Base-by-base conservation (phyloP, 2,888 invertebrate species). In the Hyposoter didymator region DNA sequence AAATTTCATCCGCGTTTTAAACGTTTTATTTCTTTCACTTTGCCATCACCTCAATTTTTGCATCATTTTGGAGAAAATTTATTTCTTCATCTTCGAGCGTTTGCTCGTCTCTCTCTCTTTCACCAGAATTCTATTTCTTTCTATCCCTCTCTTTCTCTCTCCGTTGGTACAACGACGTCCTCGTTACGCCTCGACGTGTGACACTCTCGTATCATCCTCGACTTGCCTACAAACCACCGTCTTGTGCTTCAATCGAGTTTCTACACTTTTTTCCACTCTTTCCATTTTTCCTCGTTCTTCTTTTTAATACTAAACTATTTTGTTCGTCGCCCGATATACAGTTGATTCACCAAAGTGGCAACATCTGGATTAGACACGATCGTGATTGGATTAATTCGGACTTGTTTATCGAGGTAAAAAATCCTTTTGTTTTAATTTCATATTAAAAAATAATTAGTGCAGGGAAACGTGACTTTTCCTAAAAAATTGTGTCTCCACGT, bases 121-220 rank as follows among this genome's bases (percentile, higher is more conserved):
- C 1, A 45, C 47, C 17, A 22, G n/a, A 19, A n/a, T 17, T 62
- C 43, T 14, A 19, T 47, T 12, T 47, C 22, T n/a, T 28, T 22
- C 14, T 32, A 52, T n/a, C n/a, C 4, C 19, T 45, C 19, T 39
- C 32, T 76, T 47, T 76, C 67, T 62, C 67, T 59, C n/a, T 72
- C 55, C 43, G 59, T 76, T 49, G 72, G 47, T 28, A 32, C 59
- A 64, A 19, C 32, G 7, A 47, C 45, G 82, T 70, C 43, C 74
- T 70, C 81, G 35, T 82, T 78, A 76, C 55, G 12, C 19, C 52
- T 47, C 52, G 45, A 55, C 55, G 64, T 47, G 79, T 69, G 74
- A 74, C 75, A 75, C 62, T 67, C 67, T 83, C 66, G 74, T 64
- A 64, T 84, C 70, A 43, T n/a, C n/a, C n/a, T 35, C 35, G 75